phyloP scores from a whole-genome alignment of 1,140 invertebrate genomes.

The Semibalanus balanoides region DNA sequence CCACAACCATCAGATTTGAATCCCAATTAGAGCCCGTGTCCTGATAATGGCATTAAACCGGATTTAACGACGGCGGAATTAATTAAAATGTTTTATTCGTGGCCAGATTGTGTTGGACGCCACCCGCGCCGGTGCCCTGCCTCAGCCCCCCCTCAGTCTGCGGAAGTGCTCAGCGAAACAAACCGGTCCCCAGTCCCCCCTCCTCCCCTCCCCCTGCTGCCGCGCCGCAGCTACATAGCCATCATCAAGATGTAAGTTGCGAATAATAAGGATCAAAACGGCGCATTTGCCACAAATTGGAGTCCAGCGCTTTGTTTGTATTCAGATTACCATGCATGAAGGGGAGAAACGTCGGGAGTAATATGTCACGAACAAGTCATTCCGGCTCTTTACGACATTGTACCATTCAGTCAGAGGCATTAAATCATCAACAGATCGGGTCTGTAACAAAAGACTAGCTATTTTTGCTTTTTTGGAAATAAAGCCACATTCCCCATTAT shows the following conservation, averaged over 20 bases:
- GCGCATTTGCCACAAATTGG: neutral
- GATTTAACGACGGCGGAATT: neutral
- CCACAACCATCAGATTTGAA: neutral
- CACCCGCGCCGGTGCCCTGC: neutral
- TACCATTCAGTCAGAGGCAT: neutral
- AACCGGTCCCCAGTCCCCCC: neutral
- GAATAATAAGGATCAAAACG: neutral
- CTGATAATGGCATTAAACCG: neutral
- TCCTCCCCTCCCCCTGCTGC: no score
- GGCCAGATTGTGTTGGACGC: neutral
- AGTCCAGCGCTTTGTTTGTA: neutral
- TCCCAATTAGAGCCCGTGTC: neutral
- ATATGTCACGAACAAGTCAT: conserved; percentile 2
- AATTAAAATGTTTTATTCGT: neutral
- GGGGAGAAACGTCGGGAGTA: neutral
- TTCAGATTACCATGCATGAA: neutral
- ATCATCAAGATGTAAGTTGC: conserved; percentile 2
- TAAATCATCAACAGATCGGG: neutral
- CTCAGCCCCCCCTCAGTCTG: neutral
- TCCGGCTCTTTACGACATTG: neutral
- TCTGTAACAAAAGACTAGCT: neutral
- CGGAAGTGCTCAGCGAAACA: neutral
- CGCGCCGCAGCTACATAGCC: neutral
- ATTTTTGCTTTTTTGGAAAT: neutral
- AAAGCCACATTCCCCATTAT: neutral